Base-by-base conservation (phyloP, 2,113 vertebrate species). In the Mesoclemmys tuberculata region DNA sequence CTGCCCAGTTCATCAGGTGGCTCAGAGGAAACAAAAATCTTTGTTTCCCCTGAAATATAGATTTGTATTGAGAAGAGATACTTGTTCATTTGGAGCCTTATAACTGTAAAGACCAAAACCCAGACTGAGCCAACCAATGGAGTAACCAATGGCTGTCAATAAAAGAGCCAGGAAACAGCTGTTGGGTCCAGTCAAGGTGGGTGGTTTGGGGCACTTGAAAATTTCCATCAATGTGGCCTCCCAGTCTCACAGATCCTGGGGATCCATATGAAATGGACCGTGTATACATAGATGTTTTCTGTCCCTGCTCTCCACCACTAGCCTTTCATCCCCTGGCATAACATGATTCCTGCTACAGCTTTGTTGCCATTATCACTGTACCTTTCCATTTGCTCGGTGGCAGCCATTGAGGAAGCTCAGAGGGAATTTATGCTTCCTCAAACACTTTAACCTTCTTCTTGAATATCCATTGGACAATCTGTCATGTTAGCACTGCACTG, bases 331-430 rank as follows among this genome's bases (percentile, higher is more conserved):
- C 24, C 46, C 26, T 44, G 13, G 46, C 6, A 16, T 55, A 82
- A n/a, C 8, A 41, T 12, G n/a, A 1, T 0, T n/a, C 27, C 29
- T 55, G 55, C n/a, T 52, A 4, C n/a, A 29, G 6, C 35, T 26
- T 58, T 2, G n/a, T 61, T 58, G 13, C 78, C 22, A 21, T 6
- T 41, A 7, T 56, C 35, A 51, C 27, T 13, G n/a, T 29, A 56
- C 29, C n/a, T 58, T 58, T 52, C 3, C 4, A 31, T 26, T 31
- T 51, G 41, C 22, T 5, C 29, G 26, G 7, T 21, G 79, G 22
- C 3, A 46, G 68, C 51, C 19, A 52, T 22, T 38, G 13, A 38
- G 24, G 51, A 80, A 78, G 56, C 16, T 38, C 19, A n/a, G 2
- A 21, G 2, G 5, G 13, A 79, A 38, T 31, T 4, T 41, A 5